Conservation (phyloP, 2,797 vertebrate species). For the Acanthurus leucopareius region DNA sequence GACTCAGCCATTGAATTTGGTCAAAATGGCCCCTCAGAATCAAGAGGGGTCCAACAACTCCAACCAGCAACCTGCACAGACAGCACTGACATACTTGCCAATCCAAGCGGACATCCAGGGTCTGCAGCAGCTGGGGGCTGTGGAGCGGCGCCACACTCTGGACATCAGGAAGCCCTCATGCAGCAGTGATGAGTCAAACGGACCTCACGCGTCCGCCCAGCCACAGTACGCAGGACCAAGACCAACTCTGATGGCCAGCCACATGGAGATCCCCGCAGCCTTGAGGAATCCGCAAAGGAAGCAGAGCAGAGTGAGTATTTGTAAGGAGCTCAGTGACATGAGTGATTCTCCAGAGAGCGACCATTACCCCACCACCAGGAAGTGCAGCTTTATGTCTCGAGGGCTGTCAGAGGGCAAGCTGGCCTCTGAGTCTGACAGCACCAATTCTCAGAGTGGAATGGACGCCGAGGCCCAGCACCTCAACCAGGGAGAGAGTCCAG, state of each 20-base stretch:
- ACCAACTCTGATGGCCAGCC: conserved; percentile 72
- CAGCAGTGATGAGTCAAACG: conserved; percentile 83
- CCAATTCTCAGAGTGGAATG: conserved; percentile 78
- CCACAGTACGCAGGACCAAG: conserved; percentile 62
- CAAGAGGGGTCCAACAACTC: conserved; percentile 42
- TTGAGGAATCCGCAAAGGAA: conserved; percentile 76
- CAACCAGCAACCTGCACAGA: conserved; percentile 74
- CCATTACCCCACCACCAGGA: conserved; percentile 83
- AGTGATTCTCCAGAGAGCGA: conserved; percentile 87
- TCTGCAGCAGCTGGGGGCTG: conserved; percentile 66
- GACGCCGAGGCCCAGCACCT: conserved; percentile 79
- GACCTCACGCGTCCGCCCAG: conserved; percentile 66
- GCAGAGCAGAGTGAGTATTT: conserved; percentile 84
- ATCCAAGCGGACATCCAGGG: conserved; percentile 75
- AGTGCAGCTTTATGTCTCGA: conserved; percentile 91
- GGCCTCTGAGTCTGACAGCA: conserved; percentile 83
- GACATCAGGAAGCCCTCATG: conserved; percentile 78
- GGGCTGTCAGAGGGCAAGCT: conserved; percentile 87
- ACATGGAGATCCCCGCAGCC: conserved; percentile 80
- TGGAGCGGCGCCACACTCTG: conserved; percentile 51
- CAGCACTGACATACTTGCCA: conserved; percentile 61
- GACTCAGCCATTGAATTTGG: conserved; percentile 59
- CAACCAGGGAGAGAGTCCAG: conserved; percentile 80
- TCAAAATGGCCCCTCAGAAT: conserved; percentile 47
- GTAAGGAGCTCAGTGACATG: conserved; percentile 85